Conservation (phyloP, 1,140 invertebrate species). For the Lordiphosa mommai region DNA sequence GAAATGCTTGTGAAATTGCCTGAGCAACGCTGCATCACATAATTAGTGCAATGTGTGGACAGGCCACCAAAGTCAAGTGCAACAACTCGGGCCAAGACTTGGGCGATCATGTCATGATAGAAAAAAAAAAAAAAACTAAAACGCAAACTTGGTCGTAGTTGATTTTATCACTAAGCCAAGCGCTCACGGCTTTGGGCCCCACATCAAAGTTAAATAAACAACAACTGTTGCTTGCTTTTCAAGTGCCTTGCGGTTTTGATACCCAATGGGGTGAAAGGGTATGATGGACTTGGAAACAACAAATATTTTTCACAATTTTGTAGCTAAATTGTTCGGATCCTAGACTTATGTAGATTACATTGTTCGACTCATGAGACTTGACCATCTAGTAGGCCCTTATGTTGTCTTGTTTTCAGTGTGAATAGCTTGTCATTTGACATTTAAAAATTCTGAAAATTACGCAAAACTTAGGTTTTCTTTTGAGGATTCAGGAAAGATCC, state of each 20-base stretch:
- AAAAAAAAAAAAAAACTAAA: constrained; percentile 19
- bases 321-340: neutral
- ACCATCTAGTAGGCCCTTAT: no score
- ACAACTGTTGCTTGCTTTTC: constrained; percentile 34
- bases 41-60: constrained; percentile 75
- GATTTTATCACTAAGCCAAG: constrained; percentile 3
- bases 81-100: neutral
- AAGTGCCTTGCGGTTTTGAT: constrained; percentile 11
- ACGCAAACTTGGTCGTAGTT: constrained; percentile 7
- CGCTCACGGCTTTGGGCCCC: neutral
- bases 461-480: no score
- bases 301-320: no score
- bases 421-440: no score
- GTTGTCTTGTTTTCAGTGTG: no score
- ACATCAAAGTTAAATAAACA: constrained; percentile 27
- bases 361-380: no score
- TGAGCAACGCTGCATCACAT: constrained; percentile 53
- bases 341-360: no score
- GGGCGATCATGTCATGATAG: constrained; percentile 12
- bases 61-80: constrained; percentile 47
- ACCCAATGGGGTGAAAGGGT: neutral
- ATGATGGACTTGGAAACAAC: neutral
- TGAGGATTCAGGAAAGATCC: no score
- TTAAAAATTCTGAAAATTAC: no score
- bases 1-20: constrained; percentile 58